phyloP scores from a whole-genome alignment of 2,888 invertebrate genomes.

The Mantis religiosa region DNA sequence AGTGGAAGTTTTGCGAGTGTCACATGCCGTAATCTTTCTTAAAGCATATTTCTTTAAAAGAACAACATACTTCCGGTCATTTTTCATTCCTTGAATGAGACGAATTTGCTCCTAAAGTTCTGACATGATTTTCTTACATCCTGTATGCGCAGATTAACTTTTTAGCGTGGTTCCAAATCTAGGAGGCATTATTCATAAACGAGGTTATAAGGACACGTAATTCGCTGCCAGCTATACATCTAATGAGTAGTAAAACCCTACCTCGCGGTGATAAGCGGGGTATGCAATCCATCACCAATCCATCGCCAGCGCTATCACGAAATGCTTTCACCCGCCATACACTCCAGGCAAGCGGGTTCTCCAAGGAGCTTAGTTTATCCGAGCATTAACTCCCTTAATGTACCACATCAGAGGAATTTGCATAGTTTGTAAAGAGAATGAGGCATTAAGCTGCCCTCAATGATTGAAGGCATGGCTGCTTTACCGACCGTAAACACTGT shows the following conservation, averaged over 20 bases:
- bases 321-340: not conserved
- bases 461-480: not conserved
- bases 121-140: too few relatives aligned
- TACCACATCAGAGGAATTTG: not conserved
- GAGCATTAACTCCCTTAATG: not conserved
- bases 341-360: not conserved
- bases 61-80: too few relatives aligned
- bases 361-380: not conserved
- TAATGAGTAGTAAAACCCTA: not conserved
- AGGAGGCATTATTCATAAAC: too few relatives aligned
- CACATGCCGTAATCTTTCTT: too few relatives aligned
- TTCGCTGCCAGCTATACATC: not conserved
- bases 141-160: not conserved
- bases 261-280: not conserved
- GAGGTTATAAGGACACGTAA: not conserved
- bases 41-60: too few relatives aligned
- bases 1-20: too few relatives aligned
- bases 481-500: not conserved
- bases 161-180: not conserved
- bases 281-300: not conserved
- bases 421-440: not conserved
- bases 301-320: not conserved
- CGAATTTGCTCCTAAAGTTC: too few relatives aligned
- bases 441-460: not conserved
- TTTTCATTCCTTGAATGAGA: too few relatives aligned